Evolutionary conservation across 2,113 vertebrate species (phyloP).

Genomic region (Tragelaphus imberbis): DNA sequence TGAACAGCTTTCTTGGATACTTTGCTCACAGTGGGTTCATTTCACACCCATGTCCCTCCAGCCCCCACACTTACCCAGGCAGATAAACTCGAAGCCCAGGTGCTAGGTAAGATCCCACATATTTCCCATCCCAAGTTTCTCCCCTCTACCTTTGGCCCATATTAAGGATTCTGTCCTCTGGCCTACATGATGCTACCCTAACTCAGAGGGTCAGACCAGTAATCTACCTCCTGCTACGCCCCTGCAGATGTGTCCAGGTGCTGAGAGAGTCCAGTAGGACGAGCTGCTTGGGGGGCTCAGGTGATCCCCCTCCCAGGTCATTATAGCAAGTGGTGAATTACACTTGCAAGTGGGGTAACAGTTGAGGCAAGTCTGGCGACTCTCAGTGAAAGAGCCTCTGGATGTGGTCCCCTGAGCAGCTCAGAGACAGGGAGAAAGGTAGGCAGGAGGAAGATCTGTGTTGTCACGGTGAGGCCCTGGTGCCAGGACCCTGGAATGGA

Average conservation of each 20-base stretch:
- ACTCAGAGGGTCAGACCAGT: not conserved
- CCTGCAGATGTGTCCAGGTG: not conserved
- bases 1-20: not conserved
- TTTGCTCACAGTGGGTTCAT: not conserved
- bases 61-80: not conserved
- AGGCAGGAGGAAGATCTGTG: not conserved
- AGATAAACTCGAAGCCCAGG: not conserved
- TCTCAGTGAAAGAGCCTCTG: not conserved
- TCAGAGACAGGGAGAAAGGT: not conserved
- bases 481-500: not conserved
- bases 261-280: not conserved
- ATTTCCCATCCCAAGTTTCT: not conserved
- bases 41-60: not conserved
- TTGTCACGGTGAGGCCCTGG: not conserved
- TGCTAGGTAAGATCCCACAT: not conserved
- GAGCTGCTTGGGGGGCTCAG: not conserved
- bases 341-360: not conserved
- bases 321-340: not conserved
- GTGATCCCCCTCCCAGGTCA: not conserved
- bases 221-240: rapidly evolving
- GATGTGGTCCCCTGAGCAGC: not conserved
- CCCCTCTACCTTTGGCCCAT: not conserved
- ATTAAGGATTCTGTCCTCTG: not conserved
- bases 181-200: not conserved
- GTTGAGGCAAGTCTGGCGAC: not conserved